Percentiles rank a stretch among this genome's conserved stretches.
Conservation (phyloP, 1,140 invertebrate species). For the Arion vulgaris region DNA sequence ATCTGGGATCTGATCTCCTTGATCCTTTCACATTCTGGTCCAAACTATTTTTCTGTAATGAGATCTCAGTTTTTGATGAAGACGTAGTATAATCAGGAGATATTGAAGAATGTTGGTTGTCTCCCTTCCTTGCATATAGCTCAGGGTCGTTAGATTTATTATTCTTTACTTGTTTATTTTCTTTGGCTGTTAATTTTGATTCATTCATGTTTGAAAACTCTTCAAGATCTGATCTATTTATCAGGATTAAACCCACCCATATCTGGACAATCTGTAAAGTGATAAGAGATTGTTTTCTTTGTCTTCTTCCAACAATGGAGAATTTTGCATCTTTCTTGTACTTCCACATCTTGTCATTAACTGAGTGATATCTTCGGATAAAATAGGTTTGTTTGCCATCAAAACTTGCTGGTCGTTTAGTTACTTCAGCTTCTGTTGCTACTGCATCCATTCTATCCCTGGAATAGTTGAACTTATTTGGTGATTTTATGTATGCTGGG, state of each 20-base stretch:
- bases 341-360: conserved; percentile 1
- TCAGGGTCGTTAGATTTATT: neutral
- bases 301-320: neutral
- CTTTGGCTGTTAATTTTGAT: neutral
- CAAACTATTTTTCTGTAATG: too few species aligned
- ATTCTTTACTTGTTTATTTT: neutral
- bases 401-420: conserved; percentile 49
- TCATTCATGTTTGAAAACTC: neutral
- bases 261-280: neutral
- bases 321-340: neutral
- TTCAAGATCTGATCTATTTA: neutral
- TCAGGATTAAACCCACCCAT: neutral
- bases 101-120: too few species aligned
- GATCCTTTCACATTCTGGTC: neutral
- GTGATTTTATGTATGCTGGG: neutral
- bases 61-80: too few species aligned
- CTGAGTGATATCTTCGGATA: conserved; percentile 40
- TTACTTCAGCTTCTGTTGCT: neutral
- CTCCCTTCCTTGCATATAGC: too few species aligned
- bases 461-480: neutral
- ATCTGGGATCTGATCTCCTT: neutral
- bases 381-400: conserved; percentile 48
- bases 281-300: neutral
- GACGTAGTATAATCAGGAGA: too few species aligned
- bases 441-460: neutral